Evolutionary conservation across 2,888 invertebrate species (phyloP).

Genomic region (Andrena flavipes): DNA sequence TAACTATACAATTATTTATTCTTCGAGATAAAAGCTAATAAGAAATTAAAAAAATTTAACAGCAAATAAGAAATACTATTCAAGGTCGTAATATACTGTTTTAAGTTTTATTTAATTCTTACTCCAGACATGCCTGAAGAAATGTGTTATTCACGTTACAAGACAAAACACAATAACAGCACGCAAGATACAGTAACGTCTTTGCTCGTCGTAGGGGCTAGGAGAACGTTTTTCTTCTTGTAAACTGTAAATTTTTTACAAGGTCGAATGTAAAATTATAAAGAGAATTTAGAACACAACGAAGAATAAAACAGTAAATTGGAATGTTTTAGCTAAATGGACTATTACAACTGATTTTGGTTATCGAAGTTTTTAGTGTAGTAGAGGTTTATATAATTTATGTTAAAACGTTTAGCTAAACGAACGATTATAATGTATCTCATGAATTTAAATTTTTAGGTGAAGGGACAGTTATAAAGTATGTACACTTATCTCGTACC

Average conservation of each 20-base stretch:
- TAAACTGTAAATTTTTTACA: background rate
- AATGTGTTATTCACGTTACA: background rate
- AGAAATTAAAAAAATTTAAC: background rate
- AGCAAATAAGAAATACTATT: too few species aligned
- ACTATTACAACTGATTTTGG: background rate
- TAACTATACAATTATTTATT: background rate
- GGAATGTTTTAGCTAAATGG: background rate
- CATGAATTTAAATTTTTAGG: background rate
- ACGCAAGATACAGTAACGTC: background rate
- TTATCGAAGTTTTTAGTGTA: background rate
- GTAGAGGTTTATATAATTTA: background rate
- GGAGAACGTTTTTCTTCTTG: background rate
- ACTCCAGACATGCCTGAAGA: background rate
- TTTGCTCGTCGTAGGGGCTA: background rate
- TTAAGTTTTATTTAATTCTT: too few species aligned
- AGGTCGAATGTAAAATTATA: background rate
- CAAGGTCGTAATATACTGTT: background rate
- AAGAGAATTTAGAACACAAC: background rate
- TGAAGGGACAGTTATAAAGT: background rate
- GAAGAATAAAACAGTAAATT: background rate
- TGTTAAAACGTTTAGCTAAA: background rate
- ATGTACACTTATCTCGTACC: background rate
- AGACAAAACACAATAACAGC: slow-evolving; percentile 1
- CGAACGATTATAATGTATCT: background rate
- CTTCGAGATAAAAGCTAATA: background rate